These are phyloP conservation scores for Noctua comes DNA, from an alignment of 2,888 invertebrate genomes.

Conservation along the genomic window DNA sequence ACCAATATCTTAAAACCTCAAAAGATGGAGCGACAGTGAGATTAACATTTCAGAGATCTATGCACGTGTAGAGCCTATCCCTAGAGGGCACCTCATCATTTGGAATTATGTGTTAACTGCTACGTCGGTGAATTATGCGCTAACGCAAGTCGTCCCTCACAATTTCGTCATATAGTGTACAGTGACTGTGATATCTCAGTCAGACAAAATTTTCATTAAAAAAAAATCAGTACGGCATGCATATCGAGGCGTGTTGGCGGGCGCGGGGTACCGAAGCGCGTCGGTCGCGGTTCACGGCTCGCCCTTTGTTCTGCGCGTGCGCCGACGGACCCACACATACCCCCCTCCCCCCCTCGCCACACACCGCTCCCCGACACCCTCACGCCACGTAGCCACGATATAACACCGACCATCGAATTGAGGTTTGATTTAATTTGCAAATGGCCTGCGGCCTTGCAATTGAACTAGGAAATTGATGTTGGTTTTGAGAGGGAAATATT, in stretches of 20 bases:
- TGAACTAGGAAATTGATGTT: conserved; percentile 27
- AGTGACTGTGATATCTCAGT: conserved; percentile 63
- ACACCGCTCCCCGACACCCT: conserved; percentile 55
- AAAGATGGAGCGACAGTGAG: neutral
- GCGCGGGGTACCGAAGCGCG: conserved; percentile 82
- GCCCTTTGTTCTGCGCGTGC: conserved; percentile 89
- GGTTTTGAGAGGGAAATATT: conserved; percentile 8
- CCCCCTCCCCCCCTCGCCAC: conserved; percentile 36
- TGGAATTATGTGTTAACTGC: neutral
- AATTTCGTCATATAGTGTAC: conserved; percentile 9
- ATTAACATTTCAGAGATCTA: neutral
- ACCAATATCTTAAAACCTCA: neutral
- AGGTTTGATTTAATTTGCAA: conserved; percentile 63
- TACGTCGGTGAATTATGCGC: neutral
- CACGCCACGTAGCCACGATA: conserved; percentile 52
- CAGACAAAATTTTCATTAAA: conserved; percentile 73
- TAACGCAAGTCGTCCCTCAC: neutral
- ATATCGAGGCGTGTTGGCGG: conserved; percentile 70
- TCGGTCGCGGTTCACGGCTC: conserved; percentile 89
- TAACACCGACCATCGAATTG: conserved; percentile 55
- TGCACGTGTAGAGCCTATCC: neutral
- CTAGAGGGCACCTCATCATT: neutral
- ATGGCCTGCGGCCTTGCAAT: conserved; percentile 7
- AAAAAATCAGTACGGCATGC: conserved; percentile 74
- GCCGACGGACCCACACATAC: conserved; percentile 75